Evolutionary conservation across 1,140 invertebrate genomes (phyloP).

Genomic region (Cryptotermes secundus): DNA sequence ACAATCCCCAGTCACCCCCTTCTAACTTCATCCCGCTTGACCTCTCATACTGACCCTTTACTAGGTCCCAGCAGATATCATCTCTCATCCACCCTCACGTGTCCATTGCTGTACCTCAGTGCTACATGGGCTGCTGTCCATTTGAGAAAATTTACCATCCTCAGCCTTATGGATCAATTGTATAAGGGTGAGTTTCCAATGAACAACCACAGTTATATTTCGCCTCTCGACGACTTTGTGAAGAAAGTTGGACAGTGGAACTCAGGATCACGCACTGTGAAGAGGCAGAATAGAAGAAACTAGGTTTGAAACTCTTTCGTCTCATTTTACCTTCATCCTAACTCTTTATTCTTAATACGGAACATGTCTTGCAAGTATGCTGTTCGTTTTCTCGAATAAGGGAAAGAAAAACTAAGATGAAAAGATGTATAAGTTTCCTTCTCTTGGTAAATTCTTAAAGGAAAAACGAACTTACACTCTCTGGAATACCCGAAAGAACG

Average conservation of each 20-base stretch:
- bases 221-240: background rate
- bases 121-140: conserved; percentile 4
- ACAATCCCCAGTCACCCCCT: background rate
- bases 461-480: background rate
- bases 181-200: conserved; percentile 12
- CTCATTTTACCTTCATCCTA: conserved; percentile 3
- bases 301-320: conserved; percentile 10
- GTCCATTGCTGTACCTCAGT: background rate
- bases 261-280: background rate
- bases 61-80: conserved; percentile 14
- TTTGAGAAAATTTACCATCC: background rate
- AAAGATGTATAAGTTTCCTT: conserved; percentile 9
- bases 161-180: conserved; percentile 7
- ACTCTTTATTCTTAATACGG: background rate
- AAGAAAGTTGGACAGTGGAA: background rate
- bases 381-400: background rate
- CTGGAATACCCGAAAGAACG: background rate
- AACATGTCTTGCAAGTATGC: background rate
- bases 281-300: background rate
- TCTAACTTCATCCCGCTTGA: background rate
- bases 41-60: no score
- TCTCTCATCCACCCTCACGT: background rate
- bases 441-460: background rate
- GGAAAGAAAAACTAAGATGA: background rate
- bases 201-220: background rate